Evolutionary conservation across 2,797 vertebrate species (phyloP), one percentile per base, ranked within the genome.

Genomic region (Neomorphus geoffroyi): DNA sequence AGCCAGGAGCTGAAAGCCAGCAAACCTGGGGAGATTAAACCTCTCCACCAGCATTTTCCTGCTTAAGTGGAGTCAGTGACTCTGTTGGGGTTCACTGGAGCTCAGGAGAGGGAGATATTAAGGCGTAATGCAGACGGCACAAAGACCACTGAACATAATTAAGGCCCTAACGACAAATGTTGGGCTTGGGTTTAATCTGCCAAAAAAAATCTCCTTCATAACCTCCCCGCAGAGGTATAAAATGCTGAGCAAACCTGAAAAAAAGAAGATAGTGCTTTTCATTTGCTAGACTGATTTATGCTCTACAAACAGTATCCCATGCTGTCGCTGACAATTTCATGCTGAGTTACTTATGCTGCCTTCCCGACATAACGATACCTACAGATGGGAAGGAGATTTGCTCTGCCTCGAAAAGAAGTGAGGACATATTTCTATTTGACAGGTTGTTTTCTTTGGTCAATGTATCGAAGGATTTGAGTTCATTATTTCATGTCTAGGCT

Each of bases 361-460:
- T 92, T 41, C 92, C 87, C 4, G 6, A 32, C 89, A 43, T 26
- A n/a, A 58, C 43, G 4, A 0, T 61, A 61, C 91, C 80, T 83
- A 13, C 93, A 89, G 95, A 92, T 78, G 93, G 94, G 91, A 89
- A 60, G 88, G 86, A 92, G 93, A 56, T 69, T 70, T 32, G 64
- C 48, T 62, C 28, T 13, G 86, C 82, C 70, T 66, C 16, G 0
- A 19, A 50, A 78, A 91, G 72, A 21, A 64, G 75, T 12, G 8
- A 61, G 83, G 85, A 91, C 21, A 73, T 96, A 77, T 93, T 92
- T 92, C 93, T 60, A 3, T 14, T 7, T 95, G 93, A 94, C 96
- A 93, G 94, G 73, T 91, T 95, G 92, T 94, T 97, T 96, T 56
- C 88, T 92, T 96, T 96, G 84, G 93, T 95, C 94, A 88, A 4